Evolutionary conservation across 2,888 invertebrate species (phyloP).

Genomic region (Oegoconia quadripuncta): DNA sequence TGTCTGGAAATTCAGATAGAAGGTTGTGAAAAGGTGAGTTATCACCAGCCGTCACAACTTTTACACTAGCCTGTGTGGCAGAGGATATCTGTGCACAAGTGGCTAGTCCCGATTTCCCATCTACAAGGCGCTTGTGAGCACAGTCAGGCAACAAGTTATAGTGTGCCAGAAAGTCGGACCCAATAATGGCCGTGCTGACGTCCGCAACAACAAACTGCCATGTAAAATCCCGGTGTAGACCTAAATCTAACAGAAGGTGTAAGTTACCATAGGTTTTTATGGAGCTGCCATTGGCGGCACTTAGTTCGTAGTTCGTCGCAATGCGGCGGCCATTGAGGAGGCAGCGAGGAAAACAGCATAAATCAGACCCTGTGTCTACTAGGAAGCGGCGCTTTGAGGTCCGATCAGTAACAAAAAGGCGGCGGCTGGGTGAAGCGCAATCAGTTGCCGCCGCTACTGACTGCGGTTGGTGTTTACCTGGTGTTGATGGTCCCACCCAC

Average conservation of each 20-base stretch:
- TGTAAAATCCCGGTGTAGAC: constrained; percentile 11
- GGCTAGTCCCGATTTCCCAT: not conserved
- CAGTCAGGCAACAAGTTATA: constrained; percentile 9
- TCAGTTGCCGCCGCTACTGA: constrained; percentile 16
- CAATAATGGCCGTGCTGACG: constrained; percentile 8
- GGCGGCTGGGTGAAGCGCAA: constrained; percentile 7
- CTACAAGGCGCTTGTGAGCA: not conserved
- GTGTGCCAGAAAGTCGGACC: constrained; percentile 3
- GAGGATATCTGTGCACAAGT: not conserved
- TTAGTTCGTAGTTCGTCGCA: not conserved
- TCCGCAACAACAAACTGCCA: constrained; percentile 17
- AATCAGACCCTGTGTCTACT: constrained; percentile 19
- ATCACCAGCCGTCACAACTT: not conserved
- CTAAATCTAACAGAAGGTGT: not conserved
- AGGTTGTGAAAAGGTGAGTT: constrained; percentile 1
- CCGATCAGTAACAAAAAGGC: constrained; percentile 11
- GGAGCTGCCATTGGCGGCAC: constrained; percentile 9
- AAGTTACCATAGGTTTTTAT: constrained; percentile 9
- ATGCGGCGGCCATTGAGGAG: not conserved
- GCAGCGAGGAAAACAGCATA: constrained; percentile 14
- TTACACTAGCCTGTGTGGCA: not conserved
- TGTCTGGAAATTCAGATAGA: not conserved
- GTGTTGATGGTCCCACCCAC: constrained; percentile 4
- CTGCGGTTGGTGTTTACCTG: constrained; percentile 11
- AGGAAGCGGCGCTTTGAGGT: constrained; percentile 3